A percentile compares a stretch with the other conserved stretches of the same genome.
phyloP scores from a whole-genome alignment of 2,797 vertebrate species.

The Synanceia verrucosa region DNA sequence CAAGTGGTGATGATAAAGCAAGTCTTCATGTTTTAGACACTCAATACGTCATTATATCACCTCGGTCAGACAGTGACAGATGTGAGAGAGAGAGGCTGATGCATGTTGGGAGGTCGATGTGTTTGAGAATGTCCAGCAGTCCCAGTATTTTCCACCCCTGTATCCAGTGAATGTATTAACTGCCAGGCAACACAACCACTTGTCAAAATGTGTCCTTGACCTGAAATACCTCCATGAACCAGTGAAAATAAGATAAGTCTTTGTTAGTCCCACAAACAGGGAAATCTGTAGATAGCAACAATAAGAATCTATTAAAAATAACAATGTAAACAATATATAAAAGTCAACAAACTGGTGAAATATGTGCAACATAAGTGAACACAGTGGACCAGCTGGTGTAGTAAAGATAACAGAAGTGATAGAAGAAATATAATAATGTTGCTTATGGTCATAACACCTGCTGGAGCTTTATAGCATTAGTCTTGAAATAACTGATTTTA shows the following conservation, averaged over 20 bases:
- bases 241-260: not conserved
- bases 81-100: not conserved
- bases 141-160: not conserved
- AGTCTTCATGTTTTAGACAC: not conserved
- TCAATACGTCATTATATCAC: not conserved
- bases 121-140: slow-evolving; percentile 8
- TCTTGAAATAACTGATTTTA: not conserved
- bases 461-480: not conserved
- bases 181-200: slow-evolving; percentile 4
- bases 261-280: not conserved
- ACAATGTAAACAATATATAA: too few species aligned
- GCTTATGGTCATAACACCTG: not conserved
- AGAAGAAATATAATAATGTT: too few species aligned
- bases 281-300: too few species aligned
- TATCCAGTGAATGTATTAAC: slow-evolving; percentile 25
- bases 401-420: too few species aligned
- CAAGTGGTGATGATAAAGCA: not conserved
- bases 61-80: not conserved
- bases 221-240: not conserved
- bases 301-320: too few species aligned
- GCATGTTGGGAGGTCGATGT: slow-evolving; percentile 11
- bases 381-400: too few species aligned
- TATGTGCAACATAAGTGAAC: too few species aligned
- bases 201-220: slow-evolving; percentile 35
- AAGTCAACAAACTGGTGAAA: too few species aligned